These are phyloP conservation scores for Anas platyrhynchos DNA, from an alignment of 2,113 vertebrate genomes.

Conservation along the genomic window DNA sequence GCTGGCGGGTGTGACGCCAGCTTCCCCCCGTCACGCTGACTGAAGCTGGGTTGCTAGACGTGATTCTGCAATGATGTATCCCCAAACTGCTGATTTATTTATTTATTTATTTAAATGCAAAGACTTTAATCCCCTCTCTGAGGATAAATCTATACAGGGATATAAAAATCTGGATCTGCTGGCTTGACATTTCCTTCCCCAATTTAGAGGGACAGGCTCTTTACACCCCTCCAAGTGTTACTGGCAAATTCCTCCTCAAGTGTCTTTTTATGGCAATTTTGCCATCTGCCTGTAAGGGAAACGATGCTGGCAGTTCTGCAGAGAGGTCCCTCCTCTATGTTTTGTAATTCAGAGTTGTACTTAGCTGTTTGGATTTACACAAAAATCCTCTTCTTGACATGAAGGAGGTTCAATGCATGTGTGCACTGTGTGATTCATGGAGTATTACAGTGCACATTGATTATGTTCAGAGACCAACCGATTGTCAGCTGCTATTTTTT, in stretches of 20 bases:
- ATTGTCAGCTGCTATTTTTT: not conserved
- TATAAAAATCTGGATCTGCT: not conserved
- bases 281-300: constrained; percentile 26
- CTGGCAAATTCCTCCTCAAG: not conserved
- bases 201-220: not conserved
- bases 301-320: constrained; percentile 14
- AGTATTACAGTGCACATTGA: not conserved
- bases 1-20: not conserved
- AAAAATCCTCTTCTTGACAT: not conserved
- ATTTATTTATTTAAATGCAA: not conserved
- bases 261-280: constrained; percentile 23
- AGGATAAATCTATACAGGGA: not conserved
- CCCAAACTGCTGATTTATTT: not conserved
- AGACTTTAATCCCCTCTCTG: not conserved
- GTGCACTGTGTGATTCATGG: rapidly evolving
- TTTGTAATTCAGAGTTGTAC: constrained; percentile 13
- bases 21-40: not conserved
- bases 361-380: not conserved
- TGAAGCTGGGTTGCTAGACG: not conserved
- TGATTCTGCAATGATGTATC: not conserved
- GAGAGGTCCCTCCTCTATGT: not conserved
- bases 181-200: not conserved
- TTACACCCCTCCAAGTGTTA: not conserved
- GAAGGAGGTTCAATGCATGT: not conserved
- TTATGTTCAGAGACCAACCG: not conserved